phyloP scores from a whole-genome alignment of 2,797 vertebrate genomes.

The Sciurus carolinensis region DNA sequence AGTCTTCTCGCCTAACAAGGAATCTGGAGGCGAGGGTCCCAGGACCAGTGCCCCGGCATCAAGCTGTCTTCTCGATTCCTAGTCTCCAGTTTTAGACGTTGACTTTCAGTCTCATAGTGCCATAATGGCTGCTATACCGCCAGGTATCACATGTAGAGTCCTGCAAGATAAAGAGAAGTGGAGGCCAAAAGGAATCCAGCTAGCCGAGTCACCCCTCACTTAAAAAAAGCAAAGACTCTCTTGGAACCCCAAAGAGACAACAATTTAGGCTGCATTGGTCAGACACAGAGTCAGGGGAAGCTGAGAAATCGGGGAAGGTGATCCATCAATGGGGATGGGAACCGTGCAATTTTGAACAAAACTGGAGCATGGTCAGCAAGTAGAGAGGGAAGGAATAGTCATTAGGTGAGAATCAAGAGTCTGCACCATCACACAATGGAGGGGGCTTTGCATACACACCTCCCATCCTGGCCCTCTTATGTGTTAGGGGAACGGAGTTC shows the following conservation, averaged over 20 bases:
- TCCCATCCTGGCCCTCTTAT: too few species aligned
- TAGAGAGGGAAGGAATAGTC: too few species aligned
- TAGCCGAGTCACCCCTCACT: neutral
- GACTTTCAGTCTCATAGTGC: neutral
- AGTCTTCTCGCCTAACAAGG: neutral
- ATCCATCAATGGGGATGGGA: neutral
- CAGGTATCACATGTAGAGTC: neutral
- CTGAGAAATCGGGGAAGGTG: neutral
- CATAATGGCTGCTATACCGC: neutral
- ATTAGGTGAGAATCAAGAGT: neutral
- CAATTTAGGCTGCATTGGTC: neutral
- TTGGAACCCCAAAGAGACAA: neutral
- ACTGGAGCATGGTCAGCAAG: neutral
- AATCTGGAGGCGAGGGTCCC: neutral
- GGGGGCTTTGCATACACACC: neutral
- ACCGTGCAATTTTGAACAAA: neutral
- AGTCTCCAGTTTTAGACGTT: neutral
- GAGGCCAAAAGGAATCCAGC: neutral
- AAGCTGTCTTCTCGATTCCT: neutral
- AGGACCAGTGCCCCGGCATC: neutral
- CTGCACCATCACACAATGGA: neutral
- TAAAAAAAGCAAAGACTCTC: neutral
- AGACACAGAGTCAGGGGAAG: neutral
- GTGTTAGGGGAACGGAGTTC: neutral
- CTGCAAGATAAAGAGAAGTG: neutral